Conservation (phyloP, 1,140 invertebrate genomes). For the Campoletis sonorensis region DNA sequence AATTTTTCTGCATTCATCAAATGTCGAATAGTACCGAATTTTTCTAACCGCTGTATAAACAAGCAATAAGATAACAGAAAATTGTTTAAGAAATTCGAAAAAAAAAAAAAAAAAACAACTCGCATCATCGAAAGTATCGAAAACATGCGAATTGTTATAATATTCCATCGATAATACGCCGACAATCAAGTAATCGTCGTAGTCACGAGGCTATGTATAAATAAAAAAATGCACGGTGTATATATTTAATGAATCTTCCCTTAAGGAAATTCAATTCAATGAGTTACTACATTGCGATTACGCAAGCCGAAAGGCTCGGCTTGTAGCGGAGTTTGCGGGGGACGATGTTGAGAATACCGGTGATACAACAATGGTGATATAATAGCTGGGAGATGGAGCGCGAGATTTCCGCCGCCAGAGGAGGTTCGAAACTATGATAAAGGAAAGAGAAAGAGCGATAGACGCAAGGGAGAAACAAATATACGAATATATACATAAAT, state of each 20-base stretch:
- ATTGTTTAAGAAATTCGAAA: too few relatives aligned
- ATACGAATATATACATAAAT: background rate
- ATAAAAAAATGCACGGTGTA: too few relatives aligned
- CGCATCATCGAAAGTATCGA: too few relatives aligned
- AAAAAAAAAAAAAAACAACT: too few relatives aligned
- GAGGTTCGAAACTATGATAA: constrained; percentile 2
- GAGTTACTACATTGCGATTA: constrained; percentile 12
- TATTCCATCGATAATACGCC: too few relatives aligned
- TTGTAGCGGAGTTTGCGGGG: constrained; percentile 20
- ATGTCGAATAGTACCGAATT: too few relatives aligned
- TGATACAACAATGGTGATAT: constrained; percentile 46
- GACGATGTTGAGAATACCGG: constrained; percentile 39
- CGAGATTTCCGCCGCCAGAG: constrained; percentile 35
- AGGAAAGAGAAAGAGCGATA: constrained; percentile 41
- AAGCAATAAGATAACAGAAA: too few relatives aligned
- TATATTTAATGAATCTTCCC: background rate
- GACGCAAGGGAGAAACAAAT: constrained; percentile 6
- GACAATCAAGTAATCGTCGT: background rate
- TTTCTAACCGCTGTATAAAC: too few relatives aligned
- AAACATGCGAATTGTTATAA: too few relatives aligned
- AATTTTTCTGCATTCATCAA: too few relatives aligned
- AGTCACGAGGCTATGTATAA: background rate
- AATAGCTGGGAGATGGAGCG: constrained; percentile 44
- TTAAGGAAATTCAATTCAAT: constrained; percentile 8
- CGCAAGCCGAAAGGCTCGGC: constrained; percentile 26